Evolutionary conservation across 2,113 vertebrate genomes (phyloP), one percentile per base, ranked within the genome.

Genomic region (Proterorhinus semilunaris): DNA sequence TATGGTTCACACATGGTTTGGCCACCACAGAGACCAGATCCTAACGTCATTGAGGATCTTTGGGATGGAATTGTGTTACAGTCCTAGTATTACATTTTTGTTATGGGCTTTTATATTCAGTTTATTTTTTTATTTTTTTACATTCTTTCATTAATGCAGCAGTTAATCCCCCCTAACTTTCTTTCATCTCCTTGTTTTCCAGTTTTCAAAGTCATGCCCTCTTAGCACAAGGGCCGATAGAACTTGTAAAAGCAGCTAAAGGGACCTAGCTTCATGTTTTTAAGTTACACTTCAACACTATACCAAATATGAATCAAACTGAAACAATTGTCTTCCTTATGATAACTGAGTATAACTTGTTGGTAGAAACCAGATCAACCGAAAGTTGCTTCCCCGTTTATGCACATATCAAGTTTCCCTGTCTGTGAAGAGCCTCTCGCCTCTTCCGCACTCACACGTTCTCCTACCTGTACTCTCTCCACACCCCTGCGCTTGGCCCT

Each of bases 401-500:
- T 10, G 58, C 42, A 61, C 58, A 63, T 9, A 53, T 16, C 2
- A 36, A 11, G 65, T 15, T 48, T 63, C 21, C 49, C 10, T 62
- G 63, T 57, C 10, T 62, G 63, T 57, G 52, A 71, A 81, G 71
- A 11, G 12, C 36, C 42, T 68, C 36, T 55, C 62, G 54, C 57
- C 67, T 27, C 52, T 58, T 43, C 45, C 69, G 73, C 43, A 43
- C 62, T 58, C 58, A 65, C 63, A 66, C 61, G 42, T 46, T 52
- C 51, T 61, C 51, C 48, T 80, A 75, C 68, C 72, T 54, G 48
- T 65, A 78, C 68, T 72, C 75, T 78, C 72, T 82, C 87, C 85
- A 86, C 88, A 80, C 87, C 83, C 83, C 77, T 68, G 74, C 89
- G 80, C 71, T 12, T 80, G 65, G 69, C 84, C 75, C 27, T 36